phyloP scores from a whole-genome alignment of 2,113 vertebrate species.

The Siniperca chuatsi region DNA sequence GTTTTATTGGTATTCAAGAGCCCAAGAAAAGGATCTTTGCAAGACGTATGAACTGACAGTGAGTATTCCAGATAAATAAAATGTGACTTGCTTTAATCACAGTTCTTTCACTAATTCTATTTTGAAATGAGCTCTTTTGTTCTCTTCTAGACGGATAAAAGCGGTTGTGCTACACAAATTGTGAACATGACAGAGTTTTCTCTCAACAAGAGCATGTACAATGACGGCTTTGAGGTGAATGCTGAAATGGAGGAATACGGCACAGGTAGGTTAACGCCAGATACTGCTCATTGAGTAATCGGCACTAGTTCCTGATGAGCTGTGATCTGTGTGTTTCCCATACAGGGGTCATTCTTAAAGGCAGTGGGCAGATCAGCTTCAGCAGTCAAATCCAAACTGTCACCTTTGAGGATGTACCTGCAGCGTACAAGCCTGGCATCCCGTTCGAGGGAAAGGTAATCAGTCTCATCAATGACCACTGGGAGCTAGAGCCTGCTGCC shows the following conservation, averaged over 20 bases:
- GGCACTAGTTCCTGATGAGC: not conserved
- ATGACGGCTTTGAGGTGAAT: conserved; percentile 38
- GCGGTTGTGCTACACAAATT: conserved; percentile 72
- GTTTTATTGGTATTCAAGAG: not conserved
- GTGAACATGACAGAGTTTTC: conserved; percentile 57
- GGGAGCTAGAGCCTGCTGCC: not conserved
- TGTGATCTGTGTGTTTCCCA: conserved; percentile 4
- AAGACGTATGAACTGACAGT: conserved; percentile 68
- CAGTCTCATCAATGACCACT: not conserved
- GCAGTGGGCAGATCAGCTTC: conserved; percentile 25
- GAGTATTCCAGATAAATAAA: conserved; percentile 27
- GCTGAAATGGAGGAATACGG: conserved; percentile 79
- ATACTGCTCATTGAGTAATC: not conserved
- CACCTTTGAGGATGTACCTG: conserved; percentile 66
- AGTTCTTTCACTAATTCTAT: not conserved
- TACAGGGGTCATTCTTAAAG: conserved; percentile 72
- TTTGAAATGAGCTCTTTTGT: not conserved
- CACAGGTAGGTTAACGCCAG: conserved; percentile 71
- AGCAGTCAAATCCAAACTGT: conserved; percentile 43
- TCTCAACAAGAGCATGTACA: not conserved
- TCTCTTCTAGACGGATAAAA: conserved; percentile 75
- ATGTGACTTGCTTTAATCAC: not conserved
- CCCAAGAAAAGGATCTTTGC: conserved; percentile 45
- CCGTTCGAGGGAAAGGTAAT: conserved; percentile 80
- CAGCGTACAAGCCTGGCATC: conserved; percentile 73